Conservation (phyloP, 2,113 vertebrate genomes). For the Strix uralensis region DNA sequence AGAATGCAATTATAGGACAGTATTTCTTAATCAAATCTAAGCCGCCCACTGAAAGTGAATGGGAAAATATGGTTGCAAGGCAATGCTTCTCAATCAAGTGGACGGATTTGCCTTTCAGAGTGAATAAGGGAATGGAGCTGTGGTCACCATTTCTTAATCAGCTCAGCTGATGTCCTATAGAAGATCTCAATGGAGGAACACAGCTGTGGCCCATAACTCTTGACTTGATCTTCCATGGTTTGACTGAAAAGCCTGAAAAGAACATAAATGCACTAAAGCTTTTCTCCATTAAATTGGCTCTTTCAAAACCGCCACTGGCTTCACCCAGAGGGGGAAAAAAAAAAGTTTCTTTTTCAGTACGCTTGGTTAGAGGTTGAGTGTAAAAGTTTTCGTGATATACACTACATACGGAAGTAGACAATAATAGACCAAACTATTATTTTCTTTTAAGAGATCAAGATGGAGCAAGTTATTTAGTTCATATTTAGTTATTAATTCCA, state of each 20-base stretch:
- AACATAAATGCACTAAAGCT: background rate
- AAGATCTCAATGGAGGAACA: background rate
- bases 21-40: conserved; percentile 21
- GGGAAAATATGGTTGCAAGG: background rate
- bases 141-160: background rate
- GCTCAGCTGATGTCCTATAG: conserved; percentile 39
- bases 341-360: background rate
- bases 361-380: background rate
- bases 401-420: too few species aligned
- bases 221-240: conserved; percentile 7
- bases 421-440: background rate
- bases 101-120: background rate
- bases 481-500: background rate
- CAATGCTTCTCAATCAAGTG: background rate
- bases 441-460: background rate
- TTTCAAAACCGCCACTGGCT: background rate
- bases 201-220: conserved; percentile 37
- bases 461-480: background rate
- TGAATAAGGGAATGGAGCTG: background rate
- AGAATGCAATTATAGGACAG: background rate
- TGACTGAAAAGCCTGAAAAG: conserved; percentile 35
- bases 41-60: conserved; percentile 12
- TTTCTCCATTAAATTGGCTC: background rate
- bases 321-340: background rate
- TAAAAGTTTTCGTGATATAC: background rate